A percentile compares a stretch with the other conserved stretches of the same genome.
These are phyloP conservation scores for Petrocephalus microphthalmus DNA, from an alignment of 2,113 vertebrate genomes.

Conservation along the genomic window DNA sequence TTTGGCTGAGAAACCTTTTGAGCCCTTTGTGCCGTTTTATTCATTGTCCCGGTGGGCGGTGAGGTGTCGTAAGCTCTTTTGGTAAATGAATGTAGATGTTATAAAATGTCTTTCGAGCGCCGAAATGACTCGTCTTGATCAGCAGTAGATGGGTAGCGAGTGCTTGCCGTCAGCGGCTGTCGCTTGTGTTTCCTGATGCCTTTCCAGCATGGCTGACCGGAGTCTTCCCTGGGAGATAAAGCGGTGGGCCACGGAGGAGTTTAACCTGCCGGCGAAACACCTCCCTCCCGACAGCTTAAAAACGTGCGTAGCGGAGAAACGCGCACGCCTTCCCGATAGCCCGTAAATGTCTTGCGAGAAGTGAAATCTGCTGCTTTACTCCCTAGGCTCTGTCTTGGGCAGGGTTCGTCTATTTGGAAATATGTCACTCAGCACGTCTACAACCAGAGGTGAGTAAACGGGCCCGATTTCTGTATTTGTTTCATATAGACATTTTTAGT, in stretches of 20 bases:
- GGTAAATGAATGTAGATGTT: background rate
- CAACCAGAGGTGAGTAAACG: slow-evolving; percentile 51
- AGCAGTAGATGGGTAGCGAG: background rate
- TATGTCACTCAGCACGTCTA: slow-evolving; percentile 59
- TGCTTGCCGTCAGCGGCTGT: background rate
- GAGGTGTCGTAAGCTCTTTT: background rate
- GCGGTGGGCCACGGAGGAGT: slow-evolving; percentile 60
- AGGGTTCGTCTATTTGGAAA: slow-evolving; percentile 63
- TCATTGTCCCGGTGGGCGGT: background rate
- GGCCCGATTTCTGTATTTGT: background rate
- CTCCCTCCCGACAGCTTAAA: slow-evolving; percentile 58
- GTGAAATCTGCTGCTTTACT: background rate
- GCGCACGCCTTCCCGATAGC: background rate
- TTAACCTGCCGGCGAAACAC: slow-evolving; percentile 44
- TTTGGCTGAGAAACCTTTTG: background rate
- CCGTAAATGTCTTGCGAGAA: background rate
- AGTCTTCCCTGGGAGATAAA: slow-evolving; percentile 53
- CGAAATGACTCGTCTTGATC: background rate
- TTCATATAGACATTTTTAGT: background rate
- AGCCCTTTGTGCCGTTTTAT: background rate
- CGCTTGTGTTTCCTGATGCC: background rate
- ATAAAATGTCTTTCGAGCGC: background rate
- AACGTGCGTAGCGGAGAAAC: slow-evolving; percentile 44
- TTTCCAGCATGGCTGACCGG: slow-evolving; percentile 44
- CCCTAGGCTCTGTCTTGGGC: slow-evolving; percentile 61